phyloP scores from a whole-genome alignment of 2,113 vertebrate genomes.

The Gnathonemus echidnorhynchus region DNA sequence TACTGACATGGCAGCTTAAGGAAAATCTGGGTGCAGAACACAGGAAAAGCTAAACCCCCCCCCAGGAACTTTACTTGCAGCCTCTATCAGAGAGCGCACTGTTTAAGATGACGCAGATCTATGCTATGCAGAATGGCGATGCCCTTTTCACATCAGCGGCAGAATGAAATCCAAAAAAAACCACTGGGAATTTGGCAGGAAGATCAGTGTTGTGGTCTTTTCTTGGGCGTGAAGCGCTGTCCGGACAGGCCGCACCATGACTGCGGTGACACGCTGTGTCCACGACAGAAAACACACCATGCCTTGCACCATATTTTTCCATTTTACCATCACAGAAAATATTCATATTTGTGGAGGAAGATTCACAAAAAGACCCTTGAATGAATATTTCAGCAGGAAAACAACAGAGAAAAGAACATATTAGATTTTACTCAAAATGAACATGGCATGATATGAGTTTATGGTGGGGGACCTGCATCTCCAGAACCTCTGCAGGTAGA shows the following conservation, averaged over 20 bases:
- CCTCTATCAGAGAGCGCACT: constrained; percentile 68
- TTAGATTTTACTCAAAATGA: background rate
- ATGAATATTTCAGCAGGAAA: background rate
- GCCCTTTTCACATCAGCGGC: constrained; percentile 74
- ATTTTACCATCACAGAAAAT: background rate
- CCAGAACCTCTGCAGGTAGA: background rate
- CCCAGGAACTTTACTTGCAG: constrained; percentile 44
- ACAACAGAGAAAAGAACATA: background rate
- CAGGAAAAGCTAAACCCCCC: constrained; percentile 66
- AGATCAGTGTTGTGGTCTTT: constrained; percentile 54
- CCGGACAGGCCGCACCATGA: constrained; percentile 50
- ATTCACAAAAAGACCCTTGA: background rate
- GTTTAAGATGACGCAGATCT: constrained; percentile 59
- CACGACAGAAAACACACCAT: background rate
- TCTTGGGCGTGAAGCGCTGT: constrained; percentile 44
- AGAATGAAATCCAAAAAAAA: constrained; percentile 67
- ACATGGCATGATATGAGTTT: background rate
- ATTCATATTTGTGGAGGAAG: background rate
- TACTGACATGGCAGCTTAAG: background rate
- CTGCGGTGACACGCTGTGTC: background rate
- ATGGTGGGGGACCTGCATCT: background rate
- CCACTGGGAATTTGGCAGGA: constrained; percentile 53
- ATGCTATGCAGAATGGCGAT: constrained; percentile 64
- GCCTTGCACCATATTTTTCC: background rate
- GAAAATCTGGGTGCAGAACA: constrained; percentile 42